Evolutionary conservation across 2,888 invertebrate genomes (phyloP).

Genomic region (Lasius fuliginosus): DNA sequence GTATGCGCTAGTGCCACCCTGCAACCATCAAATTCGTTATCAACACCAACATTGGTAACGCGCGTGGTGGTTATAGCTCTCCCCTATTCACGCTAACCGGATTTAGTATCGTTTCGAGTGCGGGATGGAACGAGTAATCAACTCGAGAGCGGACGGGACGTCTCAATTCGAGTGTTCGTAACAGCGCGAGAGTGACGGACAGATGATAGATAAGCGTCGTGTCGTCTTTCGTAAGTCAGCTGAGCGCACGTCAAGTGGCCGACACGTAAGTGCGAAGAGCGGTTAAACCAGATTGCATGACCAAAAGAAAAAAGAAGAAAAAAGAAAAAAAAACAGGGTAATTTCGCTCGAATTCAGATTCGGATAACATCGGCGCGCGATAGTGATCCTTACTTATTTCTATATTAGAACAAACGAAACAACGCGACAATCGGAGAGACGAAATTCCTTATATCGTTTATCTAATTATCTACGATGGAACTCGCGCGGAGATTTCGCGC

Average conservation of each 20-base stretch:
- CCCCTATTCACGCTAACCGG: background rate
- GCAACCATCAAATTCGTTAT: background rate
- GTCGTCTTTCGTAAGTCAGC: constrained; percentile 10
- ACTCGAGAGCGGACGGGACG: background rate
- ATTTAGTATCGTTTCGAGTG: background rate
- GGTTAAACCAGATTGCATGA: background rate
- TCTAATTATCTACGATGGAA: background rate
- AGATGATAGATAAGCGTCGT: constrained; percentile 37
- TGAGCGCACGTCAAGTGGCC: background rate
- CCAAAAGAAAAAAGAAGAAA: background rate
- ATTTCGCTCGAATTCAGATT: background rate
- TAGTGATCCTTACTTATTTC: background rate
- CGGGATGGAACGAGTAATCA: constrained; percentile 12
- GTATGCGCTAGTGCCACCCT: too few species aligned
- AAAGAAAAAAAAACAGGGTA: background rate
- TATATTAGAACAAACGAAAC: background rate
- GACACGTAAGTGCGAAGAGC: constrained; percentile 6
- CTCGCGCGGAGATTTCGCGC: background rate
- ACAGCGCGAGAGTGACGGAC: constrained; percentile 4
- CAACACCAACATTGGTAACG: background rate
- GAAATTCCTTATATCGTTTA: background rate
- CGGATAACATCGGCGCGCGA: background rate
- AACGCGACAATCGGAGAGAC: background rate
- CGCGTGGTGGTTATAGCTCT: background rate
- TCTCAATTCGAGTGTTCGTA: background rate